Conservation (phyloP, 2,113 vertebrate species). For the Nannobrachium achirus region DNA sequence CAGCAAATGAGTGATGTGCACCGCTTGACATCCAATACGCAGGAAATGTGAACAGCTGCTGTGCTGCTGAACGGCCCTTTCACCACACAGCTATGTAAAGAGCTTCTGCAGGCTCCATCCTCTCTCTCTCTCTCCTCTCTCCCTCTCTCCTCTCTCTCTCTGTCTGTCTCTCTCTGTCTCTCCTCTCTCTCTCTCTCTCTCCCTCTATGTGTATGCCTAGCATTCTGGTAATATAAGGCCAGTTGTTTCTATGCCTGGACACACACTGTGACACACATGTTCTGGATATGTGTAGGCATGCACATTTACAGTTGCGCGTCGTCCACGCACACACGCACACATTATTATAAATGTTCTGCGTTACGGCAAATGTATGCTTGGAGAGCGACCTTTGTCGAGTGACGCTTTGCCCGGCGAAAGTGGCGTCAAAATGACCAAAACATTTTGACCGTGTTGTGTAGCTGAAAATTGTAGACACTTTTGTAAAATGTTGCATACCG, state of each 20-base stretch:
- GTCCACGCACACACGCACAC: neutral
- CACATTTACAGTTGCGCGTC: slow-evolving; percentile 8
- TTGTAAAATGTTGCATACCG: too few relatives aligned
- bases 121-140: slow-evolving; percentile 12
- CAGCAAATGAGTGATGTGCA: slow-evolving; percentile 52
- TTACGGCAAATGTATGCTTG: too few relatives aligned
- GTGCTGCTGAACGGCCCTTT: slow-evolving; percentile 61
- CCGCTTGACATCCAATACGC: slow-evolving; percentile 71
- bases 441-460: too few relatives aligned
- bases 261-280: slow-evolving; percentile 33
- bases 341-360: too few relatives aligned
- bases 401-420: too few relatives aligned
- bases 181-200: neutral
- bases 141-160: neutral
- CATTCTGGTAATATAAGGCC: slow-evolving; percentile 36
- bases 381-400: too few relatives aligned
- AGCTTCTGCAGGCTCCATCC: slow-evolving; percentile 49
- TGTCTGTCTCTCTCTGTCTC: neutral
- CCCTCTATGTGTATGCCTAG: neutral
- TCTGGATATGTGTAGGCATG: slow-evolving; percentile 33
- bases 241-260: slow-evolving; percentile 45
- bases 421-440: too few relatives aligned
- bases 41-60: slow-evolving; percentile 77
- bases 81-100: slow-evolving; percentile 35
- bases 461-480: too few relatives aligned